A percentile compares a stretch with the other conserved stretches of the same genome.
These are phyloP conservation scores for Sinhomidia bicolor DNA, from an alignment of 2,888 invertebrate genomes.

Conservation along the genomic window DNA sequence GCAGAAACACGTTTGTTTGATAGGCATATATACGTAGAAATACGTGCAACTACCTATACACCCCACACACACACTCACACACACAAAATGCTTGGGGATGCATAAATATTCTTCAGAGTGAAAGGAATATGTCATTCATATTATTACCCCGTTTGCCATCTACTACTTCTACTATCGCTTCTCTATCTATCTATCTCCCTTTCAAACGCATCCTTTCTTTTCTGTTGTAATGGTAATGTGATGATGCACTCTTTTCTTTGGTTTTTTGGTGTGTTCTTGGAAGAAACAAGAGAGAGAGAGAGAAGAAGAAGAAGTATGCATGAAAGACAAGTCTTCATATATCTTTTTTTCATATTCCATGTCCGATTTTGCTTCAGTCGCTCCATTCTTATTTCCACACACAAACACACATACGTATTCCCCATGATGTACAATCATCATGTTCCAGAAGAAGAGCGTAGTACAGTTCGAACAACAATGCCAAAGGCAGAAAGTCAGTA, in stretches of 20 bases:
- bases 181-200: too few relatives aligned
- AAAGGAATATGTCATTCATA: constrained; percentile 63
- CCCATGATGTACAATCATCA: background rate
- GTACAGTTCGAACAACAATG: constrained; percentile 15
- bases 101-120: constrained; percentile 49
- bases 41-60: background rate
- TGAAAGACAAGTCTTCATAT: constrained; percentile 28
- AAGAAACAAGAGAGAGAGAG: background rate
- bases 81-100: background rate
- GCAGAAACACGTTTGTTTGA: background rate
- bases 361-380: background rate
- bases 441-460: background rate
- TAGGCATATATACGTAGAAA: background rate
- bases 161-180: too few relatives aligned
- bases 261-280: background rate
- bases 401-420: background rate
- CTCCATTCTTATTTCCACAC: constrained; percentile 5
- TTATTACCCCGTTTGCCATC: constrained; percentile 53
- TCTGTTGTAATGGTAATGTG: constrained; percentile 27
- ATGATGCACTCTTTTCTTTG: constrained; percentile 32
- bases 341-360: constrained; percentile 31
- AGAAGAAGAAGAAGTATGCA: background rate
- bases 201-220: constrained; percentile 36
- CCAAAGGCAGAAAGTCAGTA: constrained; percentile 45
- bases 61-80: background rate